Conservation (phyloP, 2,888 invertebrate species). For the Cylindroiulus punctatus region DNA sequence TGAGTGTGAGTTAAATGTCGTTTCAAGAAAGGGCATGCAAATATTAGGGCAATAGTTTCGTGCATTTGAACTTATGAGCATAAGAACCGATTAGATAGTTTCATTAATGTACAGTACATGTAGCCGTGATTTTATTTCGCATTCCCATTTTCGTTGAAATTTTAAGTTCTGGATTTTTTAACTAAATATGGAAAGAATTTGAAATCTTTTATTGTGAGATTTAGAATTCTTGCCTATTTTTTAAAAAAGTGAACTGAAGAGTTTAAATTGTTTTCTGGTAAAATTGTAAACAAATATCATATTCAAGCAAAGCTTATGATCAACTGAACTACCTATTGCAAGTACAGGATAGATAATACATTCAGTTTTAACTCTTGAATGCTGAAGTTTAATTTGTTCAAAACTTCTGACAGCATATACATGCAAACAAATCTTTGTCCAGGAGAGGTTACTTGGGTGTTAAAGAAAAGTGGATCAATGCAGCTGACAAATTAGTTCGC, state of each 20-base stretch:
- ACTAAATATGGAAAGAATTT: no score
- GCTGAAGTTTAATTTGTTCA: neutral
- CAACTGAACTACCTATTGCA: no score
- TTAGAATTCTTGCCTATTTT: no score
- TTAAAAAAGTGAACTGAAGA: no score
- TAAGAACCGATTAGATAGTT: neutral
- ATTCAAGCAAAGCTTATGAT: no score
- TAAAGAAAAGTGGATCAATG: neutral
- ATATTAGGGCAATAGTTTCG: neutral
- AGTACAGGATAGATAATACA: no score
- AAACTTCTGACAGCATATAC: neutral
- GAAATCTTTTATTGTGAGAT: no score
- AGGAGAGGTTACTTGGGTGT: neutral
- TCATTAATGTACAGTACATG: neutral
- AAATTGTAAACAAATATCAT: no score
- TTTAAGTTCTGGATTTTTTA: neutral
- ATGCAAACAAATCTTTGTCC: neutral
- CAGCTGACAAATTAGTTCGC: neutral
- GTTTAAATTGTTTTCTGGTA: no score
- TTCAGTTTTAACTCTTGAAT: neutral
- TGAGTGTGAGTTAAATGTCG: neutral
- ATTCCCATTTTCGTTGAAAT: no score
- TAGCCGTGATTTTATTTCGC: no score
- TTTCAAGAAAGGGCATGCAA: neutral
- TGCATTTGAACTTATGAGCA: neutral